A percentile compares a stretch with the other conserved stretches of the same genome.
These are phyloP conservation scores for Hydraecia micacea DNA, from an alignment of 2,888 invertebrate species.

Conservation along the genomic window DNA sequence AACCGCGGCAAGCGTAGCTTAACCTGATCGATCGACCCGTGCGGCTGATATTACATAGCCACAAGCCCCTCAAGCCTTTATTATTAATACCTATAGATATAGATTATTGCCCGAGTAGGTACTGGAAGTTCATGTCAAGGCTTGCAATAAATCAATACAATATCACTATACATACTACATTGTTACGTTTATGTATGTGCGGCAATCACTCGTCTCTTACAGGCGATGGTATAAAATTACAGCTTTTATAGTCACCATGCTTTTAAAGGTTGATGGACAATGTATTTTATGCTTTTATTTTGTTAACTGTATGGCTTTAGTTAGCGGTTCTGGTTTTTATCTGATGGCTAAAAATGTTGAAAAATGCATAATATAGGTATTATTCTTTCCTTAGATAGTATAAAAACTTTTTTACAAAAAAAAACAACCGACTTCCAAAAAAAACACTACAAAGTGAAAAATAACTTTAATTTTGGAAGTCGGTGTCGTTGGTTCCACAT, in stretches of 20 bases:
- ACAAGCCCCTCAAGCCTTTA: no score
- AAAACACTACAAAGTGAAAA: no score
- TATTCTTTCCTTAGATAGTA: no score
- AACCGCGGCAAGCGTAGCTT: no score
- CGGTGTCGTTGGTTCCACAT: no score
- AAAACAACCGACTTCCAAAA: no score
- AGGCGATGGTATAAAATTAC: conserved; percentile 69
- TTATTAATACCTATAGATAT: neutral
- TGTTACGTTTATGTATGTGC: conserved; percentile 39
- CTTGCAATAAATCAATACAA: conserved; percentile 61
- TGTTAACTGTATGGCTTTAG: neutral
- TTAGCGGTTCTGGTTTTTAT: neutral
- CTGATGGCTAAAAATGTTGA: no score
- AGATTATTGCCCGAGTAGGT: neutral
- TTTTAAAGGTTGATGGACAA: conserved; percentile 36
- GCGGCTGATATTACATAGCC: no score
- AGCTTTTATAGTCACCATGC: conserved; percentile 53
- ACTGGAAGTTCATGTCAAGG: neutral
- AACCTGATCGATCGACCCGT: no score
- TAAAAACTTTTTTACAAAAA: no score
- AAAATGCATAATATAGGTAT: no score
- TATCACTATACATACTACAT: conserved; percentile 14
- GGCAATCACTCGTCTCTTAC: conserved; percentile 66
- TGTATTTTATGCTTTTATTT: conserved; percentile 3
- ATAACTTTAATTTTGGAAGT: no score